Conservation (phyloP, 2,888 invertebrate species). For the Caenorhabditis becei region DNA sequence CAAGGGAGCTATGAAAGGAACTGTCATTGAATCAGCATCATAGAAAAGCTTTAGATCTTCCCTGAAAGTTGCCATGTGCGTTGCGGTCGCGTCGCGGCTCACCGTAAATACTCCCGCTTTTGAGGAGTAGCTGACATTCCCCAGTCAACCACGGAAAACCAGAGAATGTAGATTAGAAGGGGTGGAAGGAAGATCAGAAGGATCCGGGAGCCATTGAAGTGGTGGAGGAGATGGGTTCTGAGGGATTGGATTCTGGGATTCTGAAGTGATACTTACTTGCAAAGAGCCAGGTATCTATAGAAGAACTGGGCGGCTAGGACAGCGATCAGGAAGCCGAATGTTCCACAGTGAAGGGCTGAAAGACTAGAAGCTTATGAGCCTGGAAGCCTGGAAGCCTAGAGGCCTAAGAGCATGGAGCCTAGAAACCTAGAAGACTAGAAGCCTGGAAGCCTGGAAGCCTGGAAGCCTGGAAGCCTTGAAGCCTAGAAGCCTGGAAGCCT, state of each 20-base stretch:
- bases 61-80: neutral
- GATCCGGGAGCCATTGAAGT: neutral
- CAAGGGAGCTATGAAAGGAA: neutral
- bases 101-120: neutral
- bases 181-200: neutral
- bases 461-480: too few relatives aligned
- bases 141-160: neutral
- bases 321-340: neutral
- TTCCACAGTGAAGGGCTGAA: neutral
- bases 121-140: neutral
- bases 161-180: neutral
- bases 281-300: neutral
- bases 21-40: neutral
- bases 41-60: neutral
- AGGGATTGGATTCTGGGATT: neutral
- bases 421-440: too few relatives aligned
- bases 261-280: neutral
- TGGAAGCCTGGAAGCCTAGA: neutral
- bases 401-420: neutral
- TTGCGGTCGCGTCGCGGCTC: neutral
- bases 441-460: too few relatives aligned
- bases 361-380: neutral
- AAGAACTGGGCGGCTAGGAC: neutral
- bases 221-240: neutral
- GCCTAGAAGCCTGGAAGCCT: neutral